A percentile compares a stretch with the other conserved stretches of the same genome.
These are phyloP conservation scores for Lutraria lutraria DNA, from an alignment of 2,888 invertebrate species.

Conservation along the genomic window DNA sequence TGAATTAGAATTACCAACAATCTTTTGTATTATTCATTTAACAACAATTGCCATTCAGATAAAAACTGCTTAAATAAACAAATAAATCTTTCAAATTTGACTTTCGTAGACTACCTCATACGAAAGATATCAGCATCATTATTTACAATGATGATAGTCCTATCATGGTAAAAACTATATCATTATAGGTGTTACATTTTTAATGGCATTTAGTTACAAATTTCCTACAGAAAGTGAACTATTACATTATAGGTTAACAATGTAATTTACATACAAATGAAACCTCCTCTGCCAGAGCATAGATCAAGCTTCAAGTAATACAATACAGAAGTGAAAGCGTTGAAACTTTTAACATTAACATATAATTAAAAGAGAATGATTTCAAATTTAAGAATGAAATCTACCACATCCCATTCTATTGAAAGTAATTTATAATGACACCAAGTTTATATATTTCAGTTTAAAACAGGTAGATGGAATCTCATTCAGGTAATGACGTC, in stretches of 20 bases:
- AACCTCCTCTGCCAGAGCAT: background rate
- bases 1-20: too few relatives aligned
- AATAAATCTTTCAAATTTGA: background rate
- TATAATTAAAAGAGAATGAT: slow-evolving; percentile 15
- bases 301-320: background rate
- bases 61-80: background rate
- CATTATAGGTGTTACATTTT: slow-evolving; percentile 7
- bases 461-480: too few relatives aligned
- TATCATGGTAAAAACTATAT: background rate
- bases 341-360: background rate
- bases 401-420: background rate
- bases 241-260: background rate
- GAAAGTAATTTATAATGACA: background rate
- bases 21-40: too few relatives aligned
- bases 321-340: background rate
- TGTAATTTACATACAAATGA: slow-evolving; percentile 7
- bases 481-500: too few relatives aligned
- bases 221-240: background rate
- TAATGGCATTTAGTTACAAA: background rate
- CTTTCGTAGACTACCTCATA: background rate
- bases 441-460: too few relatives aligned
- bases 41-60: too few relatives aligned
- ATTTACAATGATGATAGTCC: background rate
- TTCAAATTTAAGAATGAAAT: background rate
- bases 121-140: background rate